Evolutionary conservation across 30 jellyfish, hydroid and myxozoan species (phyloP).

Genomic region (Haliclystus octoradiatus): DNA sequence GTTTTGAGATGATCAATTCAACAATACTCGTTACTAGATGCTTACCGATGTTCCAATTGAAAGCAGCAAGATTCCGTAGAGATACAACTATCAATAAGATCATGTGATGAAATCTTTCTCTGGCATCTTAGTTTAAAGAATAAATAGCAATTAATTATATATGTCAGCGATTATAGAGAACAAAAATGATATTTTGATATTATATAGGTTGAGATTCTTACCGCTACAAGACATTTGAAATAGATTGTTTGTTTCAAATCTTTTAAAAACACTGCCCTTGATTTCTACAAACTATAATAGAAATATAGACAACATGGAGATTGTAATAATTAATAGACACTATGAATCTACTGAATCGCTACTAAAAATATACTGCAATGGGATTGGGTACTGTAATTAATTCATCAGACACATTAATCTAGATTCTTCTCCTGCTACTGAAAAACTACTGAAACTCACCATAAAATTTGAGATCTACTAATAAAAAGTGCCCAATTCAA

Average conservation of each 20-base stretch:
- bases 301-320: too few relatives aligned
- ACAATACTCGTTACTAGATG: too few relatives aligned
- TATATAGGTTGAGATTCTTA: slow-evolving; percentile 16
- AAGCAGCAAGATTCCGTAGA: slow-evolving; percentile 84
- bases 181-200: background rate
- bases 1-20: too few relatives aligned
- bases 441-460: too few relatives aligned
- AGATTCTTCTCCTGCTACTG: too few relatives aligned
- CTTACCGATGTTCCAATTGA: slow-evolving; percentile 97
- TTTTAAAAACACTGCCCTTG: slow-evolving; percentile 85
- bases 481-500: too few relatives aligned
- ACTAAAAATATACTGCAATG: too few relatives aligned
- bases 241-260: slow-evolving; percentile 79
- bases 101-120: slow-evolving; percentile 88
- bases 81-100: slow-evolving; percentile 67
- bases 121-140: slow-evolving; percentile 51
- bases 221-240: slow-evolving; percentile 97
- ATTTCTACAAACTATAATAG: slow-evolving; percentile 88
- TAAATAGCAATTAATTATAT: background rate
- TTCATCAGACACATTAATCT: too few relatives aligned
- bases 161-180: background rate
- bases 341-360: too few relatives aligned
- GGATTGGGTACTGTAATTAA: too few relatives aligned
- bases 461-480: too few relatives aligned
- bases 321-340: too few relatives aligned